Evolutionary conservation across 2,113 vertebrate genomes (phyloP).

Genomic region (Polypterus senegalus): DNA sequence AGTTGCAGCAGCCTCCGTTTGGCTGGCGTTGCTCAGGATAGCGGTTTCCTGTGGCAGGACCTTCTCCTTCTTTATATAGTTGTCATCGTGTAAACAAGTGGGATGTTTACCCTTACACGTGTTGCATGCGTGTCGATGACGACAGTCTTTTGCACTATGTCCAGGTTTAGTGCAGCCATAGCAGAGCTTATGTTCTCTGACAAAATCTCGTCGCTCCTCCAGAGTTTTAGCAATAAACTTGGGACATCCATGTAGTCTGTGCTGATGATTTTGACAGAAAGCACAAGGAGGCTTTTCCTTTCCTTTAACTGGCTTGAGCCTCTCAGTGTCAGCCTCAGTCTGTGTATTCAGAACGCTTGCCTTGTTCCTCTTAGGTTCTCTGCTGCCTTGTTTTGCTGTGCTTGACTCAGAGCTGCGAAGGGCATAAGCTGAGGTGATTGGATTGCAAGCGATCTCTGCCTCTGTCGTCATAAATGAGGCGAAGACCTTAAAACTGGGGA

Average conservation of each 20-base stretch:
- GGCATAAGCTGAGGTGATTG: constrained; percentile 8
- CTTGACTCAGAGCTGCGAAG: not conserved
- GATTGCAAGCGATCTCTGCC: constrained; percentile 5
- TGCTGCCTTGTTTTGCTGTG: not conserved
- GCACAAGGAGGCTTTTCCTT: not conserved
- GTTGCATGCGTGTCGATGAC: too few species aligned
- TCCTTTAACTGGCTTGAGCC: not conserved
- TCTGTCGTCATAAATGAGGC: constrained; percentile 1
- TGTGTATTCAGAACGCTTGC: constrained; percentile 11
- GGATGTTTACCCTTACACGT: too few species aligned
- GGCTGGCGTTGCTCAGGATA: too few species aligned
- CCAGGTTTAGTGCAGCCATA: too few species aligned
- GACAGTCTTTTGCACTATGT: too few species aligned
- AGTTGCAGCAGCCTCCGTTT: too few species aligned
- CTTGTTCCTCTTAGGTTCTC: constrained; percentile 3
- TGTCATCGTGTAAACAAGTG: too few species aligned
- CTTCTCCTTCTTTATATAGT: too few species aligned
- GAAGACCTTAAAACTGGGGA: constrained; percentile 9
- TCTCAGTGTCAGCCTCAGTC: constrained; percentile 1
- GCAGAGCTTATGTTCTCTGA: too few species aligned
- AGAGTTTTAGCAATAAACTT: constrained; percentile 2
- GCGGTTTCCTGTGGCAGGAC: too few species aligned
- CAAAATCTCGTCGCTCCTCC: not conserved
- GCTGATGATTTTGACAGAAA: not conserved
- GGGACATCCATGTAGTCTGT: not conserved